phyloP scores from a whole-genome alignment of 2,113 vertebrate species.

The Rhynchomys soricoides region DNA sequence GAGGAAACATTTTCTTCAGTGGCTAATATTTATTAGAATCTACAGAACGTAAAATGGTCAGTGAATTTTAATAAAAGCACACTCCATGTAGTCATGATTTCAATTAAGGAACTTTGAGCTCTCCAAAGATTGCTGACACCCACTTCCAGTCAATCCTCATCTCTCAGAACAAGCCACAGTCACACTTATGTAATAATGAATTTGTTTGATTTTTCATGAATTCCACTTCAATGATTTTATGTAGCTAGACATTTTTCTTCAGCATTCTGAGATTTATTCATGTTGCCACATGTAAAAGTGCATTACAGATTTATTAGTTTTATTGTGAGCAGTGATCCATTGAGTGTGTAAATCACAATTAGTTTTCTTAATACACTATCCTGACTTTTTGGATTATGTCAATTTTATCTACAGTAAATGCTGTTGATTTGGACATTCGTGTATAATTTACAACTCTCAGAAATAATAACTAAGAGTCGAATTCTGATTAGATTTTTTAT shows the following conservation, averaged over 20 bases:
- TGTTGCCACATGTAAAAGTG: not conserved
- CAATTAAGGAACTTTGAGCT: not conserved
- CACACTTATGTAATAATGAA: not conserved
- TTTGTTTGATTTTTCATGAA: not conserved
- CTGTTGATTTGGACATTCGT: not conserved
- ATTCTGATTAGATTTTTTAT: not conserved
- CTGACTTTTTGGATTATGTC: not conserved
- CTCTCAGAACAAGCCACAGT: not conserved
- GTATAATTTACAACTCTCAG: not conserved
- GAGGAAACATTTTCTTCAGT: not conserved
- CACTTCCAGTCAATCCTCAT: not conserved
- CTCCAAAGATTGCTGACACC: not conserved
- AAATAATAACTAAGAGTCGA: not conserved
- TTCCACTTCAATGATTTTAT: not conserved
- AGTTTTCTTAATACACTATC: not conserved
- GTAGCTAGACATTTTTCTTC: not conserved
- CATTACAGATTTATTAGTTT: not conserved
- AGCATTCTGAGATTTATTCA: not conserved
- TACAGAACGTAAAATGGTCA: not conserved
- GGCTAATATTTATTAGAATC: not conserved
- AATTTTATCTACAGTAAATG: not conserved
- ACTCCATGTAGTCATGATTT: not conserved
- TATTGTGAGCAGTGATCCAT: not conserved
- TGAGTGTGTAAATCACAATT: not conserved
- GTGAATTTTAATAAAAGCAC: not conserved